Base-by-base conservation (phyloP, 2,888 invertebrate genomes). In the Cremastobaeus sp. region DNA sequence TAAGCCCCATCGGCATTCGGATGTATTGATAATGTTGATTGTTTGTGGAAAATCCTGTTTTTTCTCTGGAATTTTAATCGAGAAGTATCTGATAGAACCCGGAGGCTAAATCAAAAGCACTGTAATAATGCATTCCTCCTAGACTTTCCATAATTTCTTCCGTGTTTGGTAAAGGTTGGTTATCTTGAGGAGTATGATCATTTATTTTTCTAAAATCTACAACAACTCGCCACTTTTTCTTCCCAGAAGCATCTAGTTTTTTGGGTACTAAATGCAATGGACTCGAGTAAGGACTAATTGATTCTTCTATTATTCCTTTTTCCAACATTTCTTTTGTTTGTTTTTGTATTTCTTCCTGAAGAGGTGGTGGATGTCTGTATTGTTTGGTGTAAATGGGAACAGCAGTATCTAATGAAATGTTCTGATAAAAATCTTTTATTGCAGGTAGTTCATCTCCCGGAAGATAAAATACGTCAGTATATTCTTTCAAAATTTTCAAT, bases 361-460 rank as follows among this genome's bases (percentile, higher is more conserved):
- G 17, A 1, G n/a, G 3, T 9, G 18, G 39, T 39, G 39, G 39
- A 39, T 17, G 39, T 17, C 39, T 39, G 8, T 39, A 39, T 8
- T 39, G 39, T 39, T 39, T 39, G 6, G 17, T 17, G 9, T 39
- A n/a, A 6, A 39, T 39, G n/a, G 39, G 18, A 9, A 39, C n/a
- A 17, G 39, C 39, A 8, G 39, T 39, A 12, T 39, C 39, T 39
- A 39, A 17, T 17, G 18, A 14, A 39, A 39, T 39, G 1, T 39
- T 9, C 6, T 39, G 39, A 8, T 17, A 17, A 17, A 39, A 9
- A 39, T 39, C n/a, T 39, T 39, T 15, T 2, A 39, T 8, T 11
- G 39, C 18, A 5, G 17, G 39, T 39, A 39, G n/a, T 5, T 39
- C 17, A 17, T 39, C 39, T 39, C 39, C 39, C 9, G 39, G 39